phyloP scores from a whole-genome alignment of 2,113 vertebrate genomes.

The Cryptomyrus ogoouensis region DNA sequence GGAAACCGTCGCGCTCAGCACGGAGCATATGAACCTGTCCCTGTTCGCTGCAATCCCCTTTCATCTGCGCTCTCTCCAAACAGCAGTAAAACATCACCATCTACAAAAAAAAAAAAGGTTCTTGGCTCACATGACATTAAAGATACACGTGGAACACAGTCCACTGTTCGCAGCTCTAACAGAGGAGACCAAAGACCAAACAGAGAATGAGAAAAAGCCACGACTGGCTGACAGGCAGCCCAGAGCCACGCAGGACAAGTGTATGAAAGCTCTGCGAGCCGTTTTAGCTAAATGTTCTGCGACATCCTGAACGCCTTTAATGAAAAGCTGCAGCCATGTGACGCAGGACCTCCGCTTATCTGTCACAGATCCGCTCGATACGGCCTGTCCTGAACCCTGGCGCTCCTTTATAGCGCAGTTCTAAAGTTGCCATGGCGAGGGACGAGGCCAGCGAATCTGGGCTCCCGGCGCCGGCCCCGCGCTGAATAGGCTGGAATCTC shows the following conservation, averaged over 20 bases:
- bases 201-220: not conserved
- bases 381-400: slow-evolving; percentile 26
- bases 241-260: not conserved
- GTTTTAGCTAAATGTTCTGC: not conserved
- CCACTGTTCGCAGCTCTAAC: not conserved
- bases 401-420: slow-evolving; percentile 32
- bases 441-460: slow-evolving; percentile 32
- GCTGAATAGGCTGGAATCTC: slow-evolving; percentile 46
- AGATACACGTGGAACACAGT: not conserved
- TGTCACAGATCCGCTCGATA: slow-evolving; percentile 27
- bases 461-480: slow-evolving; percentile 23
- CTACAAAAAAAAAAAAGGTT: not conserved
- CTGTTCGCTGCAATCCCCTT: not conserved
- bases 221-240: not conserved
- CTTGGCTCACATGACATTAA: not conserved
- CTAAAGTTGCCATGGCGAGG: slow-evolving; percentile 55
- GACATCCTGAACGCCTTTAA: not conserved
- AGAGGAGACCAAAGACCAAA: not conserved
- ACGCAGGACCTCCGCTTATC: slow-evolving; percentile 29
- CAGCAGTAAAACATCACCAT: not conserved
- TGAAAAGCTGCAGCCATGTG: not conserved
- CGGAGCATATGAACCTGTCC: not conserved
- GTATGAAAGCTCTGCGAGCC: not conserved
- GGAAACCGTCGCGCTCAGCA: not conserved
- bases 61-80: not conserved